These are phyloP conservation scores for Callorhinus ursinus DNA, from an alignment of 2,113 vertebrate species.

Conservation along the genomic window DNA sequence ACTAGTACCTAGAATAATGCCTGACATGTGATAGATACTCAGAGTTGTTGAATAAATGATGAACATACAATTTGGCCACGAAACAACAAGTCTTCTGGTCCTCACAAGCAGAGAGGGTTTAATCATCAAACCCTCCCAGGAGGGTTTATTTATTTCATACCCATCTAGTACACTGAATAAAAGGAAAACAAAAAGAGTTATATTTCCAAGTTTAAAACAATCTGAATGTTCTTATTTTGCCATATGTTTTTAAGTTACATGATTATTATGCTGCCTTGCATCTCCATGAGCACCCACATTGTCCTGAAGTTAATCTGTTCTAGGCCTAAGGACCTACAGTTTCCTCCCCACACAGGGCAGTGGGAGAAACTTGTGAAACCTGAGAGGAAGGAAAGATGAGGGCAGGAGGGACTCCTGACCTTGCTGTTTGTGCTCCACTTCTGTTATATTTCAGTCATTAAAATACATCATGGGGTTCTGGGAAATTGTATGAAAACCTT, in stretches of 20 bases:
- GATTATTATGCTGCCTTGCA: neutral
- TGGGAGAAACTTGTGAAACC: neutral
- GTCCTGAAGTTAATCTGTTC: neutral
- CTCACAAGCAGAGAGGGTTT: neutral
- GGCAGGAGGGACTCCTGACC: neutral
- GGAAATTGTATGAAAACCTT: conserved; percentile 11
- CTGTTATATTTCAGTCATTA: conserved; percentile 45
- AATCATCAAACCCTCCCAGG: neutral
- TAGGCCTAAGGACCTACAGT: neutral
- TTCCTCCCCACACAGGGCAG: neutral
- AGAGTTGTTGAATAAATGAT: neutral
- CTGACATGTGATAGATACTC: neutral
- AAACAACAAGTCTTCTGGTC: neutral
- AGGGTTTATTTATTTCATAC: conserved; percentile 1
- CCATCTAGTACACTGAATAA: neutral
- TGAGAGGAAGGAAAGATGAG: neutral
- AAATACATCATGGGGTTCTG: neutral
- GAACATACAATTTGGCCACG: neutral
- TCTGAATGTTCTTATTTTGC: neutral
- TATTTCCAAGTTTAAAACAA: neutral
- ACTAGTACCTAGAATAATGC: neutral
- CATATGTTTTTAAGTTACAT: neutral
- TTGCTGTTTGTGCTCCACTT: neutral
- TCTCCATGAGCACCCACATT: neutral
- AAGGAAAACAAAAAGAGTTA: neutral